These are phyloP conservation scores for Cosmopolites sordidus DNA, from an alignment of 2,888 invertebrate species.

Conservation along the genomic window DNA sequence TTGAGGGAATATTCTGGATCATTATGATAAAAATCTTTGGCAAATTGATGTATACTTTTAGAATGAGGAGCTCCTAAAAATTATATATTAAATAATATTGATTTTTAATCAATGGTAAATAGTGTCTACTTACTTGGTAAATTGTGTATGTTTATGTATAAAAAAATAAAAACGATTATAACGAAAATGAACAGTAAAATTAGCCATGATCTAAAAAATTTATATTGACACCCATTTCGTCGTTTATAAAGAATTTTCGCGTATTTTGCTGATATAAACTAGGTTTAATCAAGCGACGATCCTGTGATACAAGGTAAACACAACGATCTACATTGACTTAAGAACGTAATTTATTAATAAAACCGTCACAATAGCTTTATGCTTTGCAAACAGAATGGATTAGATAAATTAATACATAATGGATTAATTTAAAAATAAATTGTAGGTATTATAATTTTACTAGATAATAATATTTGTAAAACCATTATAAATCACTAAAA, in stretches of 20 bases:
- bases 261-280: background rate
- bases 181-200: conserved; percentile 11
- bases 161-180: conserved; percentile 8
- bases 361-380: background rate
- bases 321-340: background rate
- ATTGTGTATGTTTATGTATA: conserved; percentile 15
- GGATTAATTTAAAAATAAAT: conserved; percentile 5
- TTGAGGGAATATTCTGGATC: background rate
- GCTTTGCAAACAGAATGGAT: background rate
- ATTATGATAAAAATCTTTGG: conserved; percentile 13
- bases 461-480: background rate
- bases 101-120: too few relatives aligned
- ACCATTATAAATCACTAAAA: too few relatives aligned
- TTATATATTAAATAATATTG: too few relatives aligned
- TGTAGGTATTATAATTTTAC: conserved; percentile 3
- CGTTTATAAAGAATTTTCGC: conserved; percentile 19
- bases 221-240: conserved; percentile 18
- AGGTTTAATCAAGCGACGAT: background rate
- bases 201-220: conserved; percentile 21
- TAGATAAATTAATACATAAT: conserved; percentile 10
- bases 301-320: conserved; percentile 1
- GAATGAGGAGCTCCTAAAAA: conserved; percentile 11
- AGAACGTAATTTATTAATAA: background rate
- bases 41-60: conserved; percentile 13
- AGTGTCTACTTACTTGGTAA: conserved; percentile 16